Conservation (phyloP, 2,113 vertebrate genomes). For the Malaclemys terrapin region DNA sequence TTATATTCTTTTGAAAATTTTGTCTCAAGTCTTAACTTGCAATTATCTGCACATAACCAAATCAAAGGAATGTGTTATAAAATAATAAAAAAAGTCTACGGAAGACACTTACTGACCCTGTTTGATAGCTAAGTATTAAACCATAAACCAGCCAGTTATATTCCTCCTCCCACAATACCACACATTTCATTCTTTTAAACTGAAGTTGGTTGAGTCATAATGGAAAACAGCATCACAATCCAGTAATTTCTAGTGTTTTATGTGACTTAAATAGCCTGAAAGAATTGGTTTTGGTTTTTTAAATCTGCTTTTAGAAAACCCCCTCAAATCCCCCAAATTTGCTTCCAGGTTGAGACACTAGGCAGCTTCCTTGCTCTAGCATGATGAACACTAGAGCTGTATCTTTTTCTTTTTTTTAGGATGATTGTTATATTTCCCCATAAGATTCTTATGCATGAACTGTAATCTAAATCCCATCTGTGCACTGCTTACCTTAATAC, state of each 20-base stretch:
- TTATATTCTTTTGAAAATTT: not conserved
- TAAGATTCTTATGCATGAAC: not conserved
- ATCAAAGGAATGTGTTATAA: not conserved
- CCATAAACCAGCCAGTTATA: not conserved
- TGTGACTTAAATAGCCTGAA: not conserved
- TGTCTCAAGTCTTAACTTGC: not conserved
- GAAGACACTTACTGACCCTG: not conserved
- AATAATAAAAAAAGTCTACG: not conserved
- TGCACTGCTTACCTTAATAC: constrained; percentile 89
- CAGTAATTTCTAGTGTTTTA: not conserved
- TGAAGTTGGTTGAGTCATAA: not conserved
- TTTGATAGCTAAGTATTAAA: not conserved
- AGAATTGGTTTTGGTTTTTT: not conserved
- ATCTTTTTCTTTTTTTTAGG: not conserved
- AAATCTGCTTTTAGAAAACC: not conserved
- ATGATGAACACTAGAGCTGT: not conserved
- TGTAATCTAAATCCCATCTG: not conserved
- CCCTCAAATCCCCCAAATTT: not conserved
- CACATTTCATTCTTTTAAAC: not conserved
- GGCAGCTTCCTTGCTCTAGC: not conserved
- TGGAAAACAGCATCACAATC: not conserved
- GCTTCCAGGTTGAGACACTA: not conserved
- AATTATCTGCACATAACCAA: not conserved
- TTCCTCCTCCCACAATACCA: not conserved
- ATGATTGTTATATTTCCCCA: not conserved